A percentile compares a stretch with the other conserved stretches of the same genome.
These are phyloP conservation scores for Nemapogon koenigi DNA, from an alignment of 2,888 invertebrate species.

Conservation along the genomic window DNA sequence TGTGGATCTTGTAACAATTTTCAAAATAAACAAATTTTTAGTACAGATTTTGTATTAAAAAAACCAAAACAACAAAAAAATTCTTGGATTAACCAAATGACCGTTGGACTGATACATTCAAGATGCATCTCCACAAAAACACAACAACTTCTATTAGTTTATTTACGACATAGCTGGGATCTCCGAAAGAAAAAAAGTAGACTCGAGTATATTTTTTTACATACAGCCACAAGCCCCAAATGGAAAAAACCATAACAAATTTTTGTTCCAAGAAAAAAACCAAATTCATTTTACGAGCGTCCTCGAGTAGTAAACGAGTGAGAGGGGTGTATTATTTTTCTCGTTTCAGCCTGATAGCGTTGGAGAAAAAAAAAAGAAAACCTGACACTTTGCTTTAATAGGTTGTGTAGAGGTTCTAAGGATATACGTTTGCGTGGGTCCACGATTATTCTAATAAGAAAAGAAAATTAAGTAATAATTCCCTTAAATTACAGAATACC, in stretches of 20 bases:
- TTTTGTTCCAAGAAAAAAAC: constrained; percentile 34
- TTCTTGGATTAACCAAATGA: constrained; percentile 20
- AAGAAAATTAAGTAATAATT: constrained; percentile 7
- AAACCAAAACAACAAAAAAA: too few species aligned
- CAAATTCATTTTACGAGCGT: constrained; percentile 57
- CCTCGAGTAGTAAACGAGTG: constrained; percentile 50
- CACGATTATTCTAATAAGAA: constrained; percentile 10
- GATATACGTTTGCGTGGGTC: constrained; percentile 25
- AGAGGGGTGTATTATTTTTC: constrained; percentile 20
- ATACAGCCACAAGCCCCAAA: constrained; percentile 24
- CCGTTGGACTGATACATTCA: constrained; percentile 45
- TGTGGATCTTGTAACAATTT: too few species aligned
- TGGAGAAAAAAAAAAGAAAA: constrained; percentile 19
- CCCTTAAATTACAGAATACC: constrained; percentile 7
- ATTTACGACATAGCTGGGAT: constrained; percentile 42
- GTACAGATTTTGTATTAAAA: too few species aligned
- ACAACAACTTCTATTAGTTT: constrained; percentile 33
- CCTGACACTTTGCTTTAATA: constrained; percentile 41
- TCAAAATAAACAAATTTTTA: too few species aligned
- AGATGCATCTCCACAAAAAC: constrained; percentile 37
- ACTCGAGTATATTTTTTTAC: constrained; percentile 23
- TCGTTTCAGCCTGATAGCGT: constrained; percentile 9
- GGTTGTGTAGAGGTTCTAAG: constrained; percentile 35
- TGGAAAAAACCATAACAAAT: constrained; percentile 59
- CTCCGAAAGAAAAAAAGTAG: constrained; percentile 37